phyloP scores from a whole-genome alignment of 2,113 vertebrate species.

The Erinaceus europaeus region DNA sequence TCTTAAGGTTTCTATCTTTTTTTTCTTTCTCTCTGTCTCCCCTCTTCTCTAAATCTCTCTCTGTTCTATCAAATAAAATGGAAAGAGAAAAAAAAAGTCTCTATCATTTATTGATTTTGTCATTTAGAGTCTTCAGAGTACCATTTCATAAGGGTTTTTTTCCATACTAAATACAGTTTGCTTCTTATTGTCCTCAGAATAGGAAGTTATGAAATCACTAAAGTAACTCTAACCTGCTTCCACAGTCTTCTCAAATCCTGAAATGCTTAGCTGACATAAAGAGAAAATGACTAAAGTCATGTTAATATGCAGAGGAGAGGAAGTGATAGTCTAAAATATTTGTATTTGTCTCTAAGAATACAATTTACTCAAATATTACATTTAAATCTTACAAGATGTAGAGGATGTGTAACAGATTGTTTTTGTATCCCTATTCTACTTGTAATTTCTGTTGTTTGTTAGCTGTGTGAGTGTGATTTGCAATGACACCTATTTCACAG shows the following conservation, averaged over 20 bases:
- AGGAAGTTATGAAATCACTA: slow-evolving; percentile 17
- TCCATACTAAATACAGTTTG: slow-evolving; percentile 20
- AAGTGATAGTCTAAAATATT: background rate
- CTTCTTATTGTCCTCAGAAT: slow-evolving; percentile 13
- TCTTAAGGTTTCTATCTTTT: too few relatives aligned
- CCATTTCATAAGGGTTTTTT: background rate
- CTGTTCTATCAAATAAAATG: too few relatives aligned
- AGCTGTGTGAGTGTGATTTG: background rate
- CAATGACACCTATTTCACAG: background rate
- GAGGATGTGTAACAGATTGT: background rate
- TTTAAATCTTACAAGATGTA: background rate
- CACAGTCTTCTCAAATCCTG: background rate
- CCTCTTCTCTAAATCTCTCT: too few relatives aligned
- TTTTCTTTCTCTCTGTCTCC: too few relatives aligned
- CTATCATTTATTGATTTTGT: background rate
- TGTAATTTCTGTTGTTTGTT: background rate
- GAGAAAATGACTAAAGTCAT: background rate
- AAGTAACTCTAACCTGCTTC: background rate
- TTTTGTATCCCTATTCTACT: background rate
- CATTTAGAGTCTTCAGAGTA: slow-evolving; percentile 8
- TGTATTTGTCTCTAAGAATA: background rate
- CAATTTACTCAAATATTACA: background rate
- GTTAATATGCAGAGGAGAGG: background rate
- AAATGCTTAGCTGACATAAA: background rate
- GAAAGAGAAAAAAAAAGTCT: too few relatives aligned